phyloP scores from a whole-genome alignment of 1,140 invertebrate genomes.

The Phocides pigmalion region DNA sequence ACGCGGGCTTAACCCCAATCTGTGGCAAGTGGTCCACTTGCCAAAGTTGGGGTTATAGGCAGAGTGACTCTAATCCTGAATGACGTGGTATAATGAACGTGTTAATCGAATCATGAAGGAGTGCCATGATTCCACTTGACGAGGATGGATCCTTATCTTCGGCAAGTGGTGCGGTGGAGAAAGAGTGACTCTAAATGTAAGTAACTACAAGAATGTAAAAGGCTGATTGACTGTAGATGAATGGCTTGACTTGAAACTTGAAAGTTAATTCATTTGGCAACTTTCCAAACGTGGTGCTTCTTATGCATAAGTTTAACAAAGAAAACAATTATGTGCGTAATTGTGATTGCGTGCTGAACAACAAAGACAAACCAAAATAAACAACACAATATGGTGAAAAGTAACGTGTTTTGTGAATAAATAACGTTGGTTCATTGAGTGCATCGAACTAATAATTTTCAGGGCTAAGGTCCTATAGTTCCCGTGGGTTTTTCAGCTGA shows the following conservation, averaged over 20 bases:
- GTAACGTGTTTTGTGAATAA: slow-evolving; percentile 5
- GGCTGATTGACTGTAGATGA: background rate
- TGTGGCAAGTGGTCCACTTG: too few relatives aligned
- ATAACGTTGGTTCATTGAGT: background rate
- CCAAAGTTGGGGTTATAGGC: too few relatives aligned
- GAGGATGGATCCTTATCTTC: too few relatives aligned
- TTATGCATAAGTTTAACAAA: slow-evolving; percentile 1
- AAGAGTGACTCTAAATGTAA: too few relatives aligned
- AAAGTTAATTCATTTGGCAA: background rate
- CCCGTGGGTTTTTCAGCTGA: too few relatives aligned
- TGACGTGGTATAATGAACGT: too few relatives aligned
- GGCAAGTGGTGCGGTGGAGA: too few relatives aligned
- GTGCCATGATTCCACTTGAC: too few relatives aligned
- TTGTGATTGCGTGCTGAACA: slow-evolving; percentile 2
- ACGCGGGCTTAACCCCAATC: too few relatives aligned
- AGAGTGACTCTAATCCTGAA: too few relatives aligned
- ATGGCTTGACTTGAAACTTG: background rate
- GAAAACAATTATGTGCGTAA: slow-evolving; percentile 5
- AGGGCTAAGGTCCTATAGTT: background rate
- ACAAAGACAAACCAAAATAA: slow-evolving; percentile 11
- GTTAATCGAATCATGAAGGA: too few relatives aligned
- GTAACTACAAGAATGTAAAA: background rate
- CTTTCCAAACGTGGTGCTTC: background rate
- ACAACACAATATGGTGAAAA: slow-evolving; percentile 1
- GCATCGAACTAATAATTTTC: background rate